These are phyloP conservation scores for Seira ritae DNA, from an alignment of 2,888 invertebrate genomes.

Conservation along the genomic window DNA sequence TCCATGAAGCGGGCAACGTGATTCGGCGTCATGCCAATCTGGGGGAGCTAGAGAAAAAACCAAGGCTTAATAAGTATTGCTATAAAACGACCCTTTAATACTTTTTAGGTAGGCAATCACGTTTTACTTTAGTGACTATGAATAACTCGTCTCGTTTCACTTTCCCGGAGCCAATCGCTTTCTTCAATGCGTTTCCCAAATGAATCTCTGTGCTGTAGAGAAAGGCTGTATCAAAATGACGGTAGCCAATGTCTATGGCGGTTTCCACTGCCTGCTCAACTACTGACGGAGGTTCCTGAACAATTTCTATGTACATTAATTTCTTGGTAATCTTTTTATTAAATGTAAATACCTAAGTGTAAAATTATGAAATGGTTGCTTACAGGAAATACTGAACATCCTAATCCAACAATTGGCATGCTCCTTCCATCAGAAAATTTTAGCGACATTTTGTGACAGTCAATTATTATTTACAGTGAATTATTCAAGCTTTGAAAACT, in stretches of 20 bases:
- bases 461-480: not conserved
- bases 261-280: slow-evolving; percentile 54
- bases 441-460: slow-evolving; percentile 32
- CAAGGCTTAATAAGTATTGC: too few species aligned
- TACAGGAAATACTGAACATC: slow-evolving; percentile 57
- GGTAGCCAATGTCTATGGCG: slow-evolving; percentile 55
- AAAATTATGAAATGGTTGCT: too few species aligned
- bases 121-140: slow-evolving; percentile 56
- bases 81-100: not conserved
- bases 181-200: slow-evolving; percentile 49
- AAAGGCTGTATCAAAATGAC: slow-evolving; percentile 60
- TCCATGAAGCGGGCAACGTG: slow-evolving; percentile 66
- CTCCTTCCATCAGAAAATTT: slow-evolving; percentile 34
- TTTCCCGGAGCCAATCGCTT: slow-evolving; percentile 32
- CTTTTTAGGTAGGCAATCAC: too few species aligned
- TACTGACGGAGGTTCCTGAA: slow-evolving; percentile 44
- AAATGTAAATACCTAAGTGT: too few species aligned
- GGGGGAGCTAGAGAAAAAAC: slow-evolving; percentile 68
- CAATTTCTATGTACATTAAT: not conserved
- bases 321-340: not conserved
- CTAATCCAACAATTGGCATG: slow-evolving; percentile 46
- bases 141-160: slow-evolving; percentile 48
- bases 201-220: slow-evolving; percentile 44
- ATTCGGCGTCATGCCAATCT: slow-evolving; percentile 67
- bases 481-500: too few species aligned